Evolutionary conservation across 2,113 vertebrate genomes (phyloP).

Genomic region (Thermophis baileyi): DNA sequence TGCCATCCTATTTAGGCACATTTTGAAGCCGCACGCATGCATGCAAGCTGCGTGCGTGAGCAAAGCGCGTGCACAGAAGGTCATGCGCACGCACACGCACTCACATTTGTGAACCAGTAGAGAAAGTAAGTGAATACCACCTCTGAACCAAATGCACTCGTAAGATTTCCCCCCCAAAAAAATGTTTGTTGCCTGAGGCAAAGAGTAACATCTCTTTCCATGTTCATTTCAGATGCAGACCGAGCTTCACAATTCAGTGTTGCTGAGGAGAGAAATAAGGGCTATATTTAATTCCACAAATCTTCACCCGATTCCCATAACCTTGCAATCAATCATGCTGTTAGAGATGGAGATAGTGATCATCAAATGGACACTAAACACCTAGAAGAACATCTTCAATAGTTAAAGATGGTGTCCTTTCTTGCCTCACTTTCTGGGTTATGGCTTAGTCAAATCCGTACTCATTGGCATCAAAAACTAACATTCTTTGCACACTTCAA

Average conservation of each 20-base stretch:
- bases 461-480: background rate
- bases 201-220: background rate
- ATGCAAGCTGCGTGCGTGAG: too few relatives aligned
- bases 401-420: background rate
- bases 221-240: background rate
- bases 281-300: background rate
- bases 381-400: background rate
- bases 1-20: too few relatives aligned
- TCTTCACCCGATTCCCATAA: background rate
- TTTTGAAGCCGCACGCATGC: too few relatives aligned
- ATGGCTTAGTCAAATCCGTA: background rate
- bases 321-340: background rate
- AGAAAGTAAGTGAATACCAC: too few relatives aligned
- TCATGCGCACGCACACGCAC: too few relatives aligned
- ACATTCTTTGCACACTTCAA: background rate
- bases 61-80: too few relatives aligned
- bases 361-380: background rate
- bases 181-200: background rate
- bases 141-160: conserved; percentile 21
- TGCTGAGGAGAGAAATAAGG: background rate
- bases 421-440: background rate
- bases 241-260: background rate
- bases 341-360: background rate
- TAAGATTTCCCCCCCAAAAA: background rate
- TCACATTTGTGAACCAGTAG: too few relatives aligned